These are phyloP conservation scores for Cephalopholis sonnerati DNA, from an alignment of 2,113 vertebrate species.

Conservation along the genomic window DNA sequence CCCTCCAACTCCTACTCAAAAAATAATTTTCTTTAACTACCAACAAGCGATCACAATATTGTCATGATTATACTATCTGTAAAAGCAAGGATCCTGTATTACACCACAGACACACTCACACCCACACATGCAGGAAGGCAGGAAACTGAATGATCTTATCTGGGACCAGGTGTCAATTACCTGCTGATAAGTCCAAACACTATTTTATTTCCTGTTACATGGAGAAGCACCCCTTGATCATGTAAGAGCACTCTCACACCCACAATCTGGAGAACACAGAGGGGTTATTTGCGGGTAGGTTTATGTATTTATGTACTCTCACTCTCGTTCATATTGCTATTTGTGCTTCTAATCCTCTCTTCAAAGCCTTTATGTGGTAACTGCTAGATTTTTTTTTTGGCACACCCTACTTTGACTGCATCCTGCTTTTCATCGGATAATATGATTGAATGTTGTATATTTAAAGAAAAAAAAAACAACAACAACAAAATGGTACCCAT, in stretches of 20 bases:
- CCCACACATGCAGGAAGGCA: slow-evolving; percentile 24
- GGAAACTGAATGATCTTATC: slow-evolving; percentile 23
- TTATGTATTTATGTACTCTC: slow-evolving; percentile 33
- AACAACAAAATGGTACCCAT: slow-evolving; percentile 10
- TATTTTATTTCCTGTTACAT: slow-evolving; percentile 3
- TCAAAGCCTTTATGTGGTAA: slow-evolving; percentile 32
- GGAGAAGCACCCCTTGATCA: slow-evolving; percentile 3
- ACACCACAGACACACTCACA: slow-evolving; percentile 12
- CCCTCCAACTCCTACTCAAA: neutral
- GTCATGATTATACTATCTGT: neutral
- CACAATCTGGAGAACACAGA: slow-evolving; percentile 9
- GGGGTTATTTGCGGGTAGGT: slow-evolving; percentile 30
- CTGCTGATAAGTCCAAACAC: neutral
- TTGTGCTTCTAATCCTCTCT: slow-evolving; percentile 56
- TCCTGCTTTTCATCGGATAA: slow-evolving; percentile 49
- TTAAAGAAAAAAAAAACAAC: slow-evolving; percentile 8
- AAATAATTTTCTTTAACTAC: neutral
- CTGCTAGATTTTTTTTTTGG: slow-evolving; percentile 32
- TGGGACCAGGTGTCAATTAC: slow-evolving; percentile 16
- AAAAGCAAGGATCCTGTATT: neutral
- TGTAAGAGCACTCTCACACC: slow-evolving; percentile 18
- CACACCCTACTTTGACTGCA: slow-evolving; percentile 23
- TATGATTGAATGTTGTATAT: slow-evolving; percentile 32
- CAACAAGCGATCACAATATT: neutral
- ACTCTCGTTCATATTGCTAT: slow-evolving; percentile 29